These are phyloP conservation scores for Polypedilum vanderplanki DNA, from an alignment of 1,140 invertebrate genomes.

Conservation along the genomic window DNA sequence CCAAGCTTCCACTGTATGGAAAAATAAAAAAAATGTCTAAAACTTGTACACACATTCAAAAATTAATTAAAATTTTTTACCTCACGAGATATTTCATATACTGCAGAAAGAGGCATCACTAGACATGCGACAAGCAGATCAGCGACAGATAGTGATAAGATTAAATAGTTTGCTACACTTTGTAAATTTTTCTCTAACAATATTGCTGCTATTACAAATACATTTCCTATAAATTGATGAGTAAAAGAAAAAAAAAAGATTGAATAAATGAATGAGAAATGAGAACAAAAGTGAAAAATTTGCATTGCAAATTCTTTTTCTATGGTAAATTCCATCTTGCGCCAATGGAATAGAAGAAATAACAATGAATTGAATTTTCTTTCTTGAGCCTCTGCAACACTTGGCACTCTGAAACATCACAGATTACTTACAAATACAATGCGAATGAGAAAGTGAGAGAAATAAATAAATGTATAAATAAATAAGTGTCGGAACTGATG, in stretches of 20 bases:
- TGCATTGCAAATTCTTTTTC: neutral
- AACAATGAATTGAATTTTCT: slow-evolving; percentile 19
- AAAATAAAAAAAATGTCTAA: slow-evolving; percentile 37
- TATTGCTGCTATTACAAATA: slow-evolving; percentile 93
- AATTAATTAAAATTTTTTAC: neutral
- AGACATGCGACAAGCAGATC: slow-evolving; percentile 78
- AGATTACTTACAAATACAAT: neutral
- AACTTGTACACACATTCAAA: neutral
- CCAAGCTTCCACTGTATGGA: slow-evolving; percentile 78
- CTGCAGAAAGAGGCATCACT: slow-evolving; percentile 75
- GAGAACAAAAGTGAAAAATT: neutral
- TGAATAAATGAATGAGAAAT: slow-evolving; percentile 11
- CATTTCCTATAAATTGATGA: slow-evolving; percentile 62
- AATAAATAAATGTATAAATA: slow-evolving; percentile 15
- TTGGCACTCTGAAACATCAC: neutral
- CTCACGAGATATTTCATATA: slow-evolving; percentile 59
- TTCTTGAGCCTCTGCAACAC: neutral
- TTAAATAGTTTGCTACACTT: slow-evolving; percentile 79
- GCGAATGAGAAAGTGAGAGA: neutral
- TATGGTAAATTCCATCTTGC: neutral
- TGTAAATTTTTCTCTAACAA: slow-evolving; percentile 80
- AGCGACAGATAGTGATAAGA: slow-evolving; percentile 77
- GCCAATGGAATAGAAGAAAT: neutral
- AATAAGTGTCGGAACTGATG: neutral
- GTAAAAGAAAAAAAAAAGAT: neutral